phyloP scores from a whole-genome alignment of 2,797 vertebrate species.

The Aulostomus chinensis region DNA sequence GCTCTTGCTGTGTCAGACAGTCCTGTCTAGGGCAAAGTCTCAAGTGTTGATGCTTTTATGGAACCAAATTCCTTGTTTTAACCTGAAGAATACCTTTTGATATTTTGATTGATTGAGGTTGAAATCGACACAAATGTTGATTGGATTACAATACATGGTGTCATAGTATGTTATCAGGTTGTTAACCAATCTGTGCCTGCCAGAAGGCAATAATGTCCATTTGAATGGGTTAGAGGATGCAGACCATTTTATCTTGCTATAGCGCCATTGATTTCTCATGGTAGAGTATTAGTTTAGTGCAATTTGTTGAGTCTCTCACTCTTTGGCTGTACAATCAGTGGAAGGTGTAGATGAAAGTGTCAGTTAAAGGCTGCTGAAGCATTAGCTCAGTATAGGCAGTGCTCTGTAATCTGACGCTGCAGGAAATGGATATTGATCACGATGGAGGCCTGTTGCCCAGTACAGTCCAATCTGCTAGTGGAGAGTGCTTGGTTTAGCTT shows the following conservation, averaged over 20 bases:
- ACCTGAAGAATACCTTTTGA: too few species aligned
- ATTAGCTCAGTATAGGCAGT: constrained; percentile 77
- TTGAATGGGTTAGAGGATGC: constrained; percentile 36
- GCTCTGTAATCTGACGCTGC: constrained; percentile 79
- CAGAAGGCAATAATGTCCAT: constrained; percentile 38
- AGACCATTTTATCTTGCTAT: constrained; percentile 36
- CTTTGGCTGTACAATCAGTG: constrained; percentile 54
- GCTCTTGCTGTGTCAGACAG: too few species aligned
- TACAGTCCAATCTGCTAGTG: constrained; percentile 42
- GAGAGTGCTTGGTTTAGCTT: constrained; percentile 35
- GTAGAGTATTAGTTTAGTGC: constrained; percentile 74
- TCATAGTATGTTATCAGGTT: constrained; percentile 42
- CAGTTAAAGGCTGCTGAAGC: constrained; percentile 81
- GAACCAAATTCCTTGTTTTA: too few species aligned
- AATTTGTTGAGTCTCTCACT: constrained; percentile 68
- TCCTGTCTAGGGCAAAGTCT: too few species aligned
- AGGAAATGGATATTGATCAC: constrained; percentile 82
- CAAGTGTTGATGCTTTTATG: too few species aligned
- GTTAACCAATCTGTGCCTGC: constrained; percentile 56
- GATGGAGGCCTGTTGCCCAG: constrained; percentile 64
- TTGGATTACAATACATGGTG: constrained; percentile 39
- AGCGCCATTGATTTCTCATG: constrained; percentile 49
- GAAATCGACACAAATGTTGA: constrained; percentile 44
- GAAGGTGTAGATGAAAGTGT: constrained; percentile 76
- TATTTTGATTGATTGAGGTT: too few species aligned